Base-by-base conservation (phyloP, 1,140 invertebrate genomes). In the Hesperophylax magnus region DNA sequence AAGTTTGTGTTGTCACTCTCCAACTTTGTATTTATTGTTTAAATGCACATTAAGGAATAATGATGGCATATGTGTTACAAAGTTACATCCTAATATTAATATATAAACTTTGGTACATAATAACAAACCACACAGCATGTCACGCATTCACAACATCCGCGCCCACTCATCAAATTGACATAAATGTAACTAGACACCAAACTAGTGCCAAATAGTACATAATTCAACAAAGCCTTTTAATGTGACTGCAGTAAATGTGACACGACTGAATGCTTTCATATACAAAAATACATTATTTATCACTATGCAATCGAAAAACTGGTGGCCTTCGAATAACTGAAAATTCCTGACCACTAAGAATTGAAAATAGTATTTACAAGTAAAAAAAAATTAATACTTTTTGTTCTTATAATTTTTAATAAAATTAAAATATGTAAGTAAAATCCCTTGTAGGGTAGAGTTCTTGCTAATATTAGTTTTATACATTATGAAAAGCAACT, bases 41-140 rank as follows among this genome's bases (percentile, higher is more conserved):
- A 75, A 54, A 75, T 58, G 52, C 54, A 56, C 52, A 27, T 22
- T n/a, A 75, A 56, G 11, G 18, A 20, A 18, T 53, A 24, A 20
- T 54, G 22, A 17, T 75, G 24, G 31, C 52, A 56, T 58, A 56
- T 11, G 11, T 47, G 9, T 75, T 56, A 75, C 54, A 58, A 75
- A 75, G 52, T 75, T 56, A 75, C n/a, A n/a, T 56, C 15, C 54
- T 58, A 34, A 75, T 75, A 56, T 56, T 75, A 56, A 56, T 24
- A 54, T 53, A 75, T 83, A 83, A 83, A 83, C 82, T 83, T 83
- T 83, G 82, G 82, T 83, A 83, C 77, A 81, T 78, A 34, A 78
- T 80, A 83, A 83, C 79, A 81, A 83, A 75, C 72, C 79, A 83
- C 58, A 65, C 79, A 83, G 76, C 79, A 83, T 83, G 80, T 83